Evolutionary conservation across 2,113 vertebrate species (phyloP).

Genomic region (Grantiella picta): DNA sequence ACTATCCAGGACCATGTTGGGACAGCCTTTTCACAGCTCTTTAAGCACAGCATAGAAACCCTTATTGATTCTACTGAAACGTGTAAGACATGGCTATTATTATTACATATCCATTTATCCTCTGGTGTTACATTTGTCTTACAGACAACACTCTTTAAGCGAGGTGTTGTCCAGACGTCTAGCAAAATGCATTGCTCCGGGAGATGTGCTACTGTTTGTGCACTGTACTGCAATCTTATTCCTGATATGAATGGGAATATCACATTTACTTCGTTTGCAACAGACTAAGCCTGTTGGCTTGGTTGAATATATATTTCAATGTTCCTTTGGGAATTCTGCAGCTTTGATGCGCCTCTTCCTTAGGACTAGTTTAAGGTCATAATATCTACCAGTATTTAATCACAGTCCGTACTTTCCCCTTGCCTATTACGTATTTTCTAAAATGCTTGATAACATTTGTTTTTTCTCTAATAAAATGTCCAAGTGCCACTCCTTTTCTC

Average conservation of each 20-base stretch:
- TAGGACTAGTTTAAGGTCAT: background rate
- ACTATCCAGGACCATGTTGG: background rate
- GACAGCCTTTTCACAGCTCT: constrained; percentile 6
- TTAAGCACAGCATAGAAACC: constrained; percentile 5
- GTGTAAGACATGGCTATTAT: background rate
- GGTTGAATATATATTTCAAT: background rate
- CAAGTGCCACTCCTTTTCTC: background rate
- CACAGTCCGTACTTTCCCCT: background rate
- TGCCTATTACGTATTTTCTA: background rate
- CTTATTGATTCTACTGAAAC: constrained; percentile 21
- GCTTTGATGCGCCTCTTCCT: background rate
- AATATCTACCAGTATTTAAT: background rate
- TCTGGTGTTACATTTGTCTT: background rate
- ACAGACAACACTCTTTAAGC: background rate
- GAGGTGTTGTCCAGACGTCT: background rate
- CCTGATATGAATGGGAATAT: background rate
- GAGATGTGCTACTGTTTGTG: background rate
- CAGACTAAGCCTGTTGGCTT: background rate
- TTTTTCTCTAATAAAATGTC: background rate
- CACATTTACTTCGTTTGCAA: background rate
- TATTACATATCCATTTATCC: background rate
- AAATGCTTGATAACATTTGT: background rate
- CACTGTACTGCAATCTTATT: background rate
- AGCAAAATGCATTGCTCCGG: background rate
- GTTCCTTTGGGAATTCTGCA: background rate